A percentile compares a stretch with the other conserved stretches of the same genome.
Conservation (phyloP, 2,888 invertebrate species). For the Temnothorax ravouxi region DNA sequence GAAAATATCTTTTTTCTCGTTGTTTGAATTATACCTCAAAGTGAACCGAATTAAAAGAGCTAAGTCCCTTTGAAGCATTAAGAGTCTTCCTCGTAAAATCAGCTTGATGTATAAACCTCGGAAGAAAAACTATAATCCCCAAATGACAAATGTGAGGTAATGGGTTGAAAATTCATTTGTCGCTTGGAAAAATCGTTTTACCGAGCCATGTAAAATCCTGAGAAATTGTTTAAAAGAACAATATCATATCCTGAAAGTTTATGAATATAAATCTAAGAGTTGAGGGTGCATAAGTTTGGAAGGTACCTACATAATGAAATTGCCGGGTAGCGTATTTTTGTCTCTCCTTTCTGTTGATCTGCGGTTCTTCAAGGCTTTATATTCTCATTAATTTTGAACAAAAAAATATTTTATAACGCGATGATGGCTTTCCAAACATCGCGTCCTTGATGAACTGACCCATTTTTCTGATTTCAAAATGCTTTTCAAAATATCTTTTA, state of each 20-base stretch:
- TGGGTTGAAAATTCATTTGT: not conserved
- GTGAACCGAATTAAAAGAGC: not conserved
- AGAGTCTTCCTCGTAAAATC: not conserved
- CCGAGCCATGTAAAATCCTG: not conserved
- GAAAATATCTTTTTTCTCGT: not conserved
- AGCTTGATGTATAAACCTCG: not conserved
- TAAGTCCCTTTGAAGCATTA: not conserved
- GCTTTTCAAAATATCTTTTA: conserved; percentile 1
- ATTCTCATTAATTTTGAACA: not conserved
- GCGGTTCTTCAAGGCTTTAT: not conserved
- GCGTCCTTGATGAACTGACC: not conserved
- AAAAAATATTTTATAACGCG: conserved; percentile 1
- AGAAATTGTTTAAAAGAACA: not conserved
- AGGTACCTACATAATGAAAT: not conserved
- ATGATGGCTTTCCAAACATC: not conserved
- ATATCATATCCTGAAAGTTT: not conserved
- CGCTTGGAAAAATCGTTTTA: not conserved
- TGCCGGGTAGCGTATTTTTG: not conserved
- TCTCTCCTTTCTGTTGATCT: not conserved
- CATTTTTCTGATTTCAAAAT: not conserved
- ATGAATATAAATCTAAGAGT: not conserved
- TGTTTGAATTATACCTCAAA: conserved; percentile 24
- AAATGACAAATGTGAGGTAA: conserved; percentile 14
- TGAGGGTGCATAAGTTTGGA: not conserved
- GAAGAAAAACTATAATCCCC: not conserved